Base-by-base conservation (phyloP, 2,113 vertebrate species). In the Siniperca knerii region DNA sequence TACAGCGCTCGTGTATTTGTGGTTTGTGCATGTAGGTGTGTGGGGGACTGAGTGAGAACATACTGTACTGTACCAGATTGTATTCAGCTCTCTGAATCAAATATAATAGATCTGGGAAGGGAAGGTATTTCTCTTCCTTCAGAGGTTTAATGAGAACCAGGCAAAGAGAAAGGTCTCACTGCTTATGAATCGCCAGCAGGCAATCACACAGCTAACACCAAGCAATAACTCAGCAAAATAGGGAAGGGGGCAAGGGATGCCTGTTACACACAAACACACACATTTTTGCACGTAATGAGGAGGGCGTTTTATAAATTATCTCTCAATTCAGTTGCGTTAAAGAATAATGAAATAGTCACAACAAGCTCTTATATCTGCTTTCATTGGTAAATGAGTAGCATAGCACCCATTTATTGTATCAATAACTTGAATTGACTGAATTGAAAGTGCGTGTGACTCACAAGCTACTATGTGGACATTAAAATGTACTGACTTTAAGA, bases 121-220 rank as follows among this genome's bases (percentile, higher is more conserved):
- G 66, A 44, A 44, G 55, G 35, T 44, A 29, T 78, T 86, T 86
- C 48, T 82, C 50, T 60, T 67, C 50, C 60, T 77, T 82, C n/a
- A 8, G 61, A 86, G 71, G 64, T 82, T 79, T 89, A 90, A 90
- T 89, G 86, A 84, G 79, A 86, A 77, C 44, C 69, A 82, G 75
- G 79, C 66, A 20, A 61, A 55, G 69, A 71, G 62, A 87, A 88
- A 79, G 81, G 80, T 86, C 64, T 80, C 64, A 29, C 73, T 64
- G 79, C 81, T 84, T 90, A 87, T 80, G 72, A 89, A 89, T 87
- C n/a, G 44, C 84, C 77, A 89, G 57, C 23, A 79, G 70, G 77
- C 83, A 87, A 81, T 74, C 58, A 29, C 79, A 46, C 71, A 58
- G 44, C 58, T 65, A 42, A 71, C 48, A 52, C 46, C 23, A 11